Conservation (phyloP, 2,888 invertebrate species). For the Drosophila melanosoma region DNA sequence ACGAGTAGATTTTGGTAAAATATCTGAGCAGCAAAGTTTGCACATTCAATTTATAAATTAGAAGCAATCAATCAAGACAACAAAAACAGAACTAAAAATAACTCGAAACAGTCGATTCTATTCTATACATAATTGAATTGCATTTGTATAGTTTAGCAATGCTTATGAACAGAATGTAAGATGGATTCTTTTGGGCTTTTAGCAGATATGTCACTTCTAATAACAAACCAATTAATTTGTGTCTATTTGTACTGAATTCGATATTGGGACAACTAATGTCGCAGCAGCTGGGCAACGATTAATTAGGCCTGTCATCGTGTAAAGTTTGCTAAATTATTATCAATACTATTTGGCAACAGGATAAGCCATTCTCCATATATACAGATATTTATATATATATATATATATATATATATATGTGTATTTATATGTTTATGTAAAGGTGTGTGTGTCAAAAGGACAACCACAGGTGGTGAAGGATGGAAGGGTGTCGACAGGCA, state of each 20-base stretch:
- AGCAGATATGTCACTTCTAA: constrained; percentile 6
- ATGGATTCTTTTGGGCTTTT: not conserved
- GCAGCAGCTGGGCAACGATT: constrained; percentile 46
- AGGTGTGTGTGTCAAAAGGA: constrained; percentile 13
- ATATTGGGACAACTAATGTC: constrained; percentile 5
- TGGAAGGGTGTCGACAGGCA: not conserved
- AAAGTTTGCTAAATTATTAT: constrained; percentile 75
- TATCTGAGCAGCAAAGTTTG: constrained; percentile 24
- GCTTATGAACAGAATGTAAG: not conserved
- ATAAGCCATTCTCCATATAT: constrained; percentile 6
- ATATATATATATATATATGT: too few species aligned
- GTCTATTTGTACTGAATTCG: constrained; percentile 28
- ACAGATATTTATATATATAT: too few species aligned
- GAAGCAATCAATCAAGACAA: constrained; percentile 37
- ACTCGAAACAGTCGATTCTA: not conserved
- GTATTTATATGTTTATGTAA: not conserved
- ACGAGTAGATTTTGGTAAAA: constrained; percentile 24
- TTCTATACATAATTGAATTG: not conserved
- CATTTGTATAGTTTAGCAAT: not conserved
- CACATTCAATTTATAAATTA: constrained; percentile 38
- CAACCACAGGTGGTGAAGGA: constrained; percentile 16
- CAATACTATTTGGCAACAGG: constrained; percentile 50
- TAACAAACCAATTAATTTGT: constrained; percentile 53
- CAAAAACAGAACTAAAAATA: not conserved
- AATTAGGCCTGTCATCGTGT: constrained; percentile 75